Base-by-base conservation (phyloP, 1,140 invertebrate species). In the Diorhabda sublineata region DNA sequence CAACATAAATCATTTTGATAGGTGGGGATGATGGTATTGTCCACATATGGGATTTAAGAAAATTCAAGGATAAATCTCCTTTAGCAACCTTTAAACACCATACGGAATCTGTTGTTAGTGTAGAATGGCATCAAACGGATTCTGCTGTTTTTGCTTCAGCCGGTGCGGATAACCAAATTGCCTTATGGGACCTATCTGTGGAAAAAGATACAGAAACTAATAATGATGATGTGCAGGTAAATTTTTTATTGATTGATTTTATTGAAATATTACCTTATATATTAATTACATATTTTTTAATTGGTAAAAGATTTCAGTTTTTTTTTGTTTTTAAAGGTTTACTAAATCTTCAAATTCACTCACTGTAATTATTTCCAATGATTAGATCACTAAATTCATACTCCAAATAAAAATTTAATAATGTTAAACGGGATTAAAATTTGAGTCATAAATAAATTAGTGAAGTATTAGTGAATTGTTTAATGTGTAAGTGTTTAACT, bases 101-200 rank as follows among this genome's bases (percentile, higher is more conserved):
- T 79, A 91, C 88, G 11, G 90, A 88, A 57, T 92, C 97, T 5
- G 90, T 99, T 41, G 98, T 95, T 9, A 97, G 95, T 1, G 90
- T 99, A 1, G 96, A 99, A 81, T 99, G 98, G 98, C 92, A 97
- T 84, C 95, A 95, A 64, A 86, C 85, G 45, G 98, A 99, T 79
- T 87, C 89, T 2, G 95, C 95, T 56, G 93, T 98, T 0, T 91
- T 99, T 78, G 95, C 96, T 3, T 95, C 95, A 2, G 92, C 93
- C 45, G 95, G 95, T 3, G 92, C 92, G 68, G 98, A 99, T 83
- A 90, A 99, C 83, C 96, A 98, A 81, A 90, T 98, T n/a, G 93
- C 94, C 0, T 83, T 98, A 43, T 99, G 97, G 97, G 98, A 99
- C 84, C 85, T 99, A 63, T 92, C 95, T 2, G 89, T 98, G 2